Percentiles rank a stretch among this genome's conserved stretches.
Evolutionary conservation across 2,113 vertebrate species (phyloP).

Genomic region (Tringa solitaria): DNA sequence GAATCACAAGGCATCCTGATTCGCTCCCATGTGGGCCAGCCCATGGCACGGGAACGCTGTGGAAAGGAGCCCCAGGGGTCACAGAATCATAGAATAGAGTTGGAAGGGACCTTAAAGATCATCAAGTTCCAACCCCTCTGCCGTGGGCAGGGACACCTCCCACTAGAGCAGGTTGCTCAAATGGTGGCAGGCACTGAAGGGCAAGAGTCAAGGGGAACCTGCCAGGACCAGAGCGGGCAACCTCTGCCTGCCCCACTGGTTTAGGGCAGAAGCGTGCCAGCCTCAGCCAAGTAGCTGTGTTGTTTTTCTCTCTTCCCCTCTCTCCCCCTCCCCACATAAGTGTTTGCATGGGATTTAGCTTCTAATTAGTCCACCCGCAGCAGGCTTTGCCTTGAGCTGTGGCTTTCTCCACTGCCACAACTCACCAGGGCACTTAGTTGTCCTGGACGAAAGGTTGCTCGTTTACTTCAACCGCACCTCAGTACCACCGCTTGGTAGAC

Average conservation of each 20-base stretch:
- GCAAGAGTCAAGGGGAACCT: neutral
- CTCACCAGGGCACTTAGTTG: neutral
- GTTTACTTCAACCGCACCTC: neutral
- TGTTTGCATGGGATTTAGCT: neutral
- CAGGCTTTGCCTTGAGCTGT: neutral
- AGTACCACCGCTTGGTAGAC: neutral
- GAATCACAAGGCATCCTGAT: neutral
- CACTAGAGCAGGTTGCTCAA: too few species aligned
- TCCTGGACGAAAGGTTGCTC: neutral
- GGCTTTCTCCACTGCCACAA: neutral
- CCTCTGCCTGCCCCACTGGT: neutral
- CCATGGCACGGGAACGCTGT: accelerated
- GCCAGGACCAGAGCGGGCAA: neutral
- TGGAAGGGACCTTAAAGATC: too few species aligned
- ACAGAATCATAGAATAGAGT: too few species aligned
- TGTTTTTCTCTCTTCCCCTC: neutral
- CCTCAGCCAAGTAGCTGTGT: neutral
- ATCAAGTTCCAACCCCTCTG: too few species aligned
- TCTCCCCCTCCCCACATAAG: neutral
- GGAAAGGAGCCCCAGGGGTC: accelerated
- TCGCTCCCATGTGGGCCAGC: neutral
- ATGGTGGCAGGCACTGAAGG: neutral
- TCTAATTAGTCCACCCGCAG: neutral
- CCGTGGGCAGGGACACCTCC: too few species aligned
- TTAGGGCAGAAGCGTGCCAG: neutral